Percentiles rank a stretch among this genome's conserved stretches.
phyloP scores from a whole-genome alignment of 1,140 invertebrate genomes.

The Wasmannia auropunctata region DNA sequence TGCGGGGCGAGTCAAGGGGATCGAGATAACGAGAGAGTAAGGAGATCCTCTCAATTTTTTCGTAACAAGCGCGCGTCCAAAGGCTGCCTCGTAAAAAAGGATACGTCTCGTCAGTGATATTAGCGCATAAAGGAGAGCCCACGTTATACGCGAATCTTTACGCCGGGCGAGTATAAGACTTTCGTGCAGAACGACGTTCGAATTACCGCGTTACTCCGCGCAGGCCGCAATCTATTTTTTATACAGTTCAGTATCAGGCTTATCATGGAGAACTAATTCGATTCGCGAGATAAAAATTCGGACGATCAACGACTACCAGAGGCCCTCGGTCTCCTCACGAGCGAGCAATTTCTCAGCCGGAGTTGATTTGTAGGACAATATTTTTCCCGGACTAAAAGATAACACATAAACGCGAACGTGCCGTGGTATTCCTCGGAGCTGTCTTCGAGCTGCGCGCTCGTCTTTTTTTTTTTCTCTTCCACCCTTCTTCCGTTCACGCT shows the following conservation, averaged over 20 bases:
- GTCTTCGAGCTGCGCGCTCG: constrained; percentile 31
- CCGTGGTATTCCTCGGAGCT: constrained; percentile 46
- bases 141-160: constrained; percentile 25
- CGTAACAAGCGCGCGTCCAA: constrained; percentile 63
- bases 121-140: constrained; percentile 21
- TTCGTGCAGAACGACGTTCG: not conserved
- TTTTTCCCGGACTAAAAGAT: constrained; percentile 53
- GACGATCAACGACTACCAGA: constrained; percentile 23
- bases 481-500: constrained; percentile 1
- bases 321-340: constrained; percentile 2
- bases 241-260: not conserved
- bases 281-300: constrained; percentile 28
- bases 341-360: constrained; percentile 47
- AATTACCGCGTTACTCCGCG: not conserved
- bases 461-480: constrained; percentile 2
- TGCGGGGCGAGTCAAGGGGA: constrained; percentile 33
- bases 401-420: constrained; percentile 57
- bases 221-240: not conserved
- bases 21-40: constrained; percentile 69
- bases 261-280: constrained; percentile 32
- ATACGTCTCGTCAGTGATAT: constrained; percentile 26
- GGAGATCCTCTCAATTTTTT: constrained; percentile 68
- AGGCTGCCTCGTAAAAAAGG: constrained; percentile 20
- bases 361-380: constrained; percentile 59
- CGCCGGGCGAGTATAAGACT: not conserved